Percentiles rank a stretch among this genome's conserved stretches.
phyloP scores from a whole-genome alignment of 2,888 invertebrate genomes.

The Teleogryllus oceanicus region DNA sequence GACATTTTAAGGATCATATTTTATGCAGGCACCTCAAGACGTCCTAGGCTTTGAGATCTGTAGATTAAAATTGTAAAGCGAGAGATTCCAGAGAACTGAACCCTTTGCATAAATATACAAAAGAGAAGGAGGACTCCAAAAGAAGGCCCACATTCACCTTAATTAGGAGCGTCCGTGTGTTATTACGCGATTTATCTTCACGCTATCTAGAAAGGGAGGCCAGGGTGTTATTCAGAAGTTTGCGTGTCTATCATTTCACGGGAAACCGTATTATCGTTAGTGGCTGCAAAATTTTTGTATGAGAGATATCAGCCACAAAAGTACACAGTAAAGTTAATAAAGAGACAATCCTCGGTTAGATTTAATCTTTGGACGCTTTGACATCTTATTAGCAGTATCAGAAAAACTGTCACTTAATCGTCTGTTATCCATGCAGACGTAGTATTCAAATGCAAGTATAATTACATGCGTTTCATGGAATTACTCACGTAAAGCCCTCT shows the following conservation, averaged over 20 bases:
- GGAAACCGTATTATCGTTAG: neutral
- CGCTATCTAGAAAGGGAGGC: neutral
- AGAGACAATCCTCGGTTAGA: no score
- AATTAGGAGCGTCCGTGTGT: neutral
- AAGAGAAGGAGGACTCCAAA: neutral
- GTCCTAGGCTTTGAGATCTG: neutral
- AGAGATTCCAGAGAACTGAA: neutral
- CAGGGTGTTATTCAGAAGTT: neutral
- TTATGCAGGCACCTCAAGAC: neutral
- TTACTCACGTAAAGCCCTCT: no score
- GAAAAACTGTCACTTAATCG: no score
- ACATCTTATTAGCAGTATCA: no score
- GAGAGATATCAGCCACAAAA: no score
- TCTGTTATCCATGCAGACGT: no score
- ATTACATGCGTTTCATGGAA: no score
- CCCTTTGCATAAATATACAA: neutral
- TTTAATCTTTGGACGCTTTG: no score
- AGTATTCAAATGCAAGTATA: no score
- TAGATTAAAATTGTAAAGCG: neutral
- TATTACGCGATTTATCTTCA: neutral
- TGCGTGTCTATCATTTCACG: neutral
- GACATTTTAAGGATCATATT: neutral
- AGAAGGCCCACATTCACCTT: slow-evolving; percentile 11
- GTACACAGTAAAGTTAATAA: no score
- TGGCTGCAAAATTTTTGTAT: neutral